These are phyloP conservation scores for Staurois parvus DNA, from an alignment of 2,797 vertebrate species.

Conservation along the genomic window DNA sequence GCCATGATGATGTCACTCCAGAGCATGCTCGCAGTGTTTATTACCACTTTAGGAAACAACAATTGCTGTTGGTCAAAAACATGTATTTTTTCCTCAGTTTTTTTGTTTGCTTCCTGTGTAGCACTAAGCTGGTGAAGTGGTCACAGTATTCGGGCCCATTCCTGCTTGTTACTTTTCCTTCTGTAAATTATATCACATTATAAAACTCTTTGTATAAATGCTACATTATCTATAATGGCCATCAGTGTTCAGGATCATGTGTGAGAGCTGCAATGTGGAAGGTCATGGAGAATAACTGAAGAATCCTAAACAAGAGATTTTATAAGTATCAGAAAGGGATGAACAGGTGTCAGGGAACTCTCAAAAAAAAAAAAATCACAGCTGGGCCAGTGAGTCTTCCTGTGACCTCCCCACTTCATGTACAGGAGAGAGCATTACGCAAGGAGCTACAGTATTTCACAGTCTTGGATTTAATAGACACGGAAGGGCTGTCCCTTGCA, in stretches of 20 bases:
- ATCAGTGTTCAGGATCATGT: constrained; percentile 31
- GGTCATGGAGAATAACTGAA: constrained; percentile 44
- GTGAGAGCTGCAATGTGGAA: constrained; percentile 29
- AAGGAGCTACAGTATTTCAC: neutral
- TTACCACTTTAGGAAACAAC: no score
- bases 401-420: neutral
- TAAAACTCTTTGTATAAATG: neutral
- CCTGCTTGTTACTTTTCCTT: no score
- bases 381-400: constrained; percentile 35
- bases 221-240: constrained; percentile 27
- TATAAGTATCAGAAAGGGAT: constrained; percentile 29
- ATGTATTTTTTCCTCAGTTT: no score
- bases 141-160: no score
- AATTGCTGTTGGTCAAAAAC: no score
- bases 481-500: neutral
- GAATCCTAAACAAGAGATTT: constrained; percentile 51
- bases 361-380: constrained; percentile 15
- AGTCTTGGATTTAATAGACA: constrained; percentile 8
- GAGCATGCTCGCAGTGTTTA: no score
- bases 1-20: no score
- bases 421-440: neutral
- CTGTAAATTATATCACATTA: no score
- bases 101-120: no score
- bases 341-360: constrained; percentile 47
- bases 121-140: no score